Conservation (phyloP, 1,140 invertebrate species). For the Bursaphelenchus mucronatus region DNA sequence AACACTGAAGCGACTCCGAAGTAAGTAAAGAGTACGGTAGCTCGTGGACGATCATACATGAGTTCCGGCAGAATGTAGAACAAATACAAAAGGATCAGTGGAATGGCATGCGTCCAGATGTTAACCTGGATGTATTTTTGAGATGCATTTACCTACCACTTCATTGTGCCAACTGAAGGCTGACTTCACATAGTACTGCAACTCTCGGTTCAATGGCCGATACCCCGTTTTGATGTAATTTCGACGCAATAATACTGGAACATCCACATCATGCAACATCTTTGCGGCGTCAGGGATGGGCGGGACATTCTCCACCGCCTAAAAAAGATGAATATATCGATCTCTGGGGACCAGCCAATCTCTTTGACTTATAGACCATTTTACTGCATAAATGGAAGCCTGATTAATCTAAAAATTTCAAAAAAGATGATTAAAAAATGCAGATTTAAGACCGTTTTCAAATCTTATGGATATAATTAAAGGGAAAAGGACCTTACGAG, state of each 20-base stretch:
- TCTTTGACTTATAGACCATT: too few species aligned
- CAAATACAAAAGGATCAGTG: slow-evolving; percentile 32
- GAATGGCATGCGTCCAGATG: slow-evolving; percentile 48
- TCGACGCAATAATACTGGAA: slow-evolving; percentile 30
- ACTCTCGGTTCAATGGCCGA: slow-evolving; percentile 38
- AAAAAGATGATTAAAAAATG: too few species aligned
- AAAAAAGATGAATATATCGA: too few species aligned
- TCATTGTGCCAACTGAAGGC: slow-evolving; percentile 43
- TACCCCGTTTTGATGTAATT: slow-evolving; percentile 36
- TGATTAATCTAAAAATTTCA: too few species aligned
- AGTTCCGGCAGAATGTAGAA: slow-evolving; percentile 42
- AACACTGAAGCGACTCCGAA: slow-evolving; percentile 35
- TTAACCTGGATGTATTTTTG: slow-evolving; percentile 36
- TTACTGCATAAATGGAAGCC: too few species aligned
- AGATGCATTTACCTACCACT: slow-evolving; percentile 26
- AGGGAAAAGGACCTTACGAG: too few species aligned
- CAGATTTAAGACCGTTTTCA: too few species aligned
- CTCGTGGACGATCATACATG: slow-evolving; percentile 20
- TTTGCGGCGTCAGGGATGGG: too few species aligned
- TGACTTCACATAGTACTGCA: slow-evolving; percentile 33
- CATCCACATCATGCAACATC: not conserved
- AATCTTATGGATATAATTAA: too few species aligned
- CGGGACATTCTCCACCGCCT: too few species aligned
- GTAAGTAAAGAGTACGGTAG: slow-evolving; percentile 37
- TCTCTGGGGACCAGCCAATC: too few species aligned